Percentiles rank a stretch among this genome's conserved stretches.
These are phyloP conservation scores for Poecile montanus DNA, from an alignment of 2,797 vertebrate genomes.

Conservation along the genomic window DNA sequence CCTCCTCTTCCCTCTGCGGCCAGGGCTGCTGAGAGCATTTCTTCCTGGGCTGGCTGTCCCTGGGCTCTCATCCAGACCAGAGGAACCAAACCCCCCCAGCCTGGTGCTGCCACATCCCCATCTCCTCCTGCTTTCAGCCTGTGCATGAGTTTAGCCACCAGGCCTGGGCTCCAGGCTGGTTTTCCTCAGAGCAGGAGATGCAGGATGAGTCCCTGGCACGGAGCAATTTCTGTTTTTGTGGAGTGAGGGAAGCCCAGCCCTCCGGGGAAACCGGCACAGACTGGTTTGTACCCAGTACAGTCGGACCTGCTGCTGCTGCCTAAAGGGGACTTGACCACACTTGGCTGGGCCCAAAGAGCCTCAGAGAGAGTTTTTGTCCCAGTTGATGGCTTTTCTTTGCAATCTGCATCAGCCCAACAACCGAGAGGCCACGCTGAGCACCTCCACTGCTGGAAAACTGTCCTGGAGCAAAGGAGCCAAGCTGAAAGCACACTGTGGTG, in stretches of 20 bases:
- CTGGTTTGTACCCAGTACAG: neutral
- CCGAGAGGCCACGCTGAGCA: neutral
- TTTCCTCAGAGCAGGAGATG: neutral
- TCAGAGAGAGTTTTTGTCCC: neutral
- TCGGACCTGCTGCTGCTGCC: neutral
- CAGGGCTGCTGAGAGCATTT: neutral
- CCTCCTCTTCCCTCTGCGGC: neutral
- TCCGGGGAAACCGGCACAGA: neutral
- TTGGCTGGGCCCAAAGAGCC: neutral
- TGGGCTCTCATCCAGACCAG: neutral
- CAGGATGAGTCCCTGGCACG: neutral
- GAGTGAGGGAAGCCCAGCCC: neutral
- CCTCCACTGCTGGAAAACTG: neutral
- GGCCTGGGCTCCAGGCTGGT: neutral
- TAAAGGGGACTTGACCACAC: rapidly evolving
- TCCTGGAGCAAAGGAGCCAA: neutral
- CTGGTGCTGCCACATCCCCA: neutral
- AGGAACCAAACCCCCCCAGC: neutral
- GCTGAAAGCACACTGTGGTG: rapidly evolving
- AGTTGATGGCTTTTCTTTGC: neutral
- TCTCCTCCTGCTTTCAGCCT: neutral
- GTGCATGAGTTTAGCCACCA: rapidly evolving
- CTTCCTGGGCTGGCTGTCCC: neutral
- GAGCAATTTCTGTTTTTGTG: neutral
- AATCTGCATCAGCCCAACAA: neutral